Evolutionary conservation across 2,888 invertebrate genomes (phyloP).

Genomic region (Dicyrtoma fusca): DNA sequence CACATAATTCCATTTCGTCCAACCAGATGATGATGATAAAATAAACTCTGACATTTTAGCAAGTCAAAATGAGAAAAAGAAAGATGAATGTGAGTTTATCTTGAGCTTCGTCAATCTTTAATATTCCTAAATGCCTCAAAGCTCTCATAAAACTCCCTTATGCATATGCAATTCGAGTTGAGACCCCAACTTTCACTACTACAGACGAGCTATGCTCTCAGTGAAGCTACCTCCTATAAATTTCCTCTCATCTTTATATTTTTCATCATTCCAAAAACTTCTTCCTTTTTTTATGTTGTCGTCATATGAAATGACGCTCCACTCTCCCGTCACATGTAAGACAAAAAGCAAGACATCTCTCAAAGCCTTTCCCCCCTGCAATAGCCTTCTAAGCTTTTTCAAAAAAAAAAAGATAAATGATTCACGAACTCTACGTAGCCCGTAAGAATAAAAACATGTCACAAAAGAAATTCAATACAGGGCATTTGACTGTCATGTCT

Average conservation of each 20-base stretch:
- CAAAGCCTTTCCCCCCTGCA: not conserved
- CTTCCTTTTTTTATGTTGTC: not conserved
- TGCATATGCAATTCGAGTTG: not conserved
- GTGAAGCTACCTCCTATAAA: no score
- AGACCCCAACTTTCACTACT: no score
- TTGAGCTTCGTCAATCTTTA: conserved; percentile 6
- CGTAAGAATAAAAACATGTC: no score
- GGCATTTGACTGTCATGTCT: no score
- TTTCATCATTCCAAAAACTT: no score
- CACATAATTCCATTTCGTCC: no score
- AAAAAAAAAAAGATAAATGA: conserved; percentile 19
- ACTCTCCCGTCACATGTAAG: not conserved
- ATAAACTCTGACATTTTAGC: conserved; percentile 27
- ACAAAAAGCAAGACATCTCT: conserved; percentile 22
- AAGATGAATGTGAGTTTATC: conserved; percentile 22
- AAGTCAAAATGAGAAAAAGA: conserved; percentile 33
- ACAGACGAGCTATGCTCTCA: no score
- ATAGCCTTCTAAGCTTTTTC: conserved; percentile 15
- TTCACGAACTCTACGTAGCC: not conserved
- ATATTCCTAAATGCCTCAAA: conserved; percentile 29
- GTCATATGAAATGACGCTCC: conserved; percentile 13
- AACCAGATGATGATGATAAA: not conserved
- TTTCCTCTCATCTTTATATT: no score
- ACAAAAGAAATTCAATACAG: no score
- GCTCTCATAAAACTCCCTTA: conserved; percentile 11